Evolutionary conservation across 2,113 vertebrate genomes (phyloP).

Genomic region (Acanthochromis polyacanthus): DNA sequence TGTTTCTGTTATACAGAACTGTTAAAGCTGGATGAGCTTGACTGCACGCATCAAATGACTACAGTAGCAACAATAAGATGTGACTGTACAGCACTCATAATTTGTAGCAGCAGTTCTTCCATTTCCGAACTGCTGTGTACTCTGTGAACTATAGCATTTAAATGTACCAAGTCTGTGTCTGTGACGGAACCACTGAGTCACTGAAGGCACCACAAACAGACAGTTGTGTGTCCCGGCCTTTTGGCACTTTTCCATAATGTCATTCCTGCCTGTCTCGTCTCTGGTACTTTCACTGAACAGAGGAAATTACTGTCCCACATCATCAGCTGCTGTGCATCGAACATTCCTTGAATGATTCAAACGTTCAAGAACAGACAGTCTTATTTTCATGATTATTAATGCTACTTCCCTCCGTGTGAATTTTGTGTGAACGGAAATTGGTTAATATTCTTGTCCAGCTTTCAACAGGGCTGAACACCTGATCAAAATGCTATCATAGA

Average conservation of each 20-base stretch:
- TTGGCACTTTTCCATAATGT: slow-evolving; percentile 12
- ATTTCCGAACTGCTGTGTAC: background rate
- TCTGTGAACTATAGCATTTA: slow-evolving; percentile 8
- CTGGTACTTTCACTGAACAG: slow-evolving; percentile 38
- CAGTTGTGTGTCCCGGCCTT: slow-evolving; percentile 24
- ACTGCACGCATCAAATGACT: background rate
- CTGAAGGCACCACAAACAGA: slow-evolving; percentile 21
- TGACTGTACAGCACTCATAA: background rate
- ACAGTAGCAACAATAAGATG: background rate
- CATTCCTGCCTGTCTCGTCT: slow-evolving; percentile 25
- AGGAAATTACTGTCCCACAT: slow-evolving; percentile 40
- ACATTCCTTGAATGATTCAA: slow-evolving; percentile 1
- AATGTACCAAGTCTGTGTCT: slow-evolving; percentile 1
- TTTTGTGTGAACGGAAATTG: background rate
- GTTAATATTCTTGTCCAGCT: background rate
- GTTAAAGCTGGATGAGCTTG: background rate
- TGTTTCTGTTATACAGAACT: background rate
- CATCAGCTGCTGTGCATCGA: slow-evolving; percentile 36
- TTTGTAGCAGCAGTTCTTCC: background rate
- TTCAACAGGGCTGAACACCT: too few relatives aligned
- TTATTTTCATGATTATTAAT: background rate
- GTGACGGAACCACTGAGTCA: slow-evolving; percentile 32
- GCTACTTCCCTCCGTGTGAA: background rate
- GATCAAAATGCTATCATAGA: too few relatives aligned
- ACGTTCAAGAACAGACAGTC: background rate